A percentile compares a stretch with the other conserved stretches of the same genome.
These are phyloP conservation scores for Erythrocebus patas DNA, from an alignment of 2,113 vertebrate genomes.

Conservation along the genomic window DNA sequence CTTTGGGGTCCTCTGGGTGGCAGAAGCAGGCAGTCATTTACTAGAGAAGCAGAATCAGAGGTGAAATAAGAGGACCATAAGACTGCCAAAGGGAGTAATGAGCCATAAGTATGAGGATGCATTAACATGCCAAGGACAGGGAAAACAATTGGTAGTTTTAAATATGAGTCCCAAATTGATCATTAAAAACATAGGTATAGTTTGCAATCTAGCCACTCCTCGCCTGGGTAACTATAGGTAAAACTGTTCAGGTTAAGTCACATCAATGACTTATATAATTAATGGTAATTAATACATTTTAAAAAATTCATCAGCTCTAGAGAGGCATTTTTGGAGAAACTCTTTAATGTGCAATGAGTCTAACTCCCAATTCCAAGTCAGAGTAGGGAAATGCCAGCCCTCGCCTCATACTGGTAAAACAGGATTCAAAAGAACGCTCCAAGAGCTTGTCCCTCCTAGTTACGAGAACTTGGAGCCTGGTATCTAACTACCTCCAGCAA, in stretches of 20 bases:
- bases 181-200: neutral
- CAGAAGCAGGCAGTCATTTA: slow-evolving; percentile 21
- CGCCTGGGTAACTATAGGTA: neutral
- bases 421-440: neutral
- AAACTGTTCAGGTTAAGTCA: neutral
- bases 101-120: slow-evolving; percentile 35
- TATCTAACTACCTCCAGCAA: neutral
- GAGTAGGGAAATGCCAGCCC: neutral
- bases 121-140: slow-evolving; percentile 63
- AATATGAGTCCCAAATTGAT: slow-evolving; percentile 21
- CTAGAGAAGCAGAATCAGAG: neutral
- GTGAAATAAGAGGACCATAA: slow-evolving; percentile 57
- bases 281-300: neutral
- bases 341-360: neutral
- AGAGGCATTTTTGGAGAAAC: neutral
- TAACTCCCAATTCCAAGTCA: neutral
- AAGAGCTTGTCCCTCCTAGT: neutral
- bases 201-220: slow-evolving; percentile 1
- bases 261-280: neutral
- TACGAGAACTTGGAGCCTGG: neutral
- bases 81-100: slow-evolving; percentile 30
- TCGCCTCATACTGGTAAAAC: neutral
- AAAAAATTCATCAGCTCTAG: neutral
- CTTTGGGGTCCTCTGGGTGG: neutral
- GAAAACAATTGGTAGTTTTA: slow-evolving; percentile 60